Base-by-base conservation (phyloP, 1,140 invertebrate species). In the Ips typographus region DNA sequence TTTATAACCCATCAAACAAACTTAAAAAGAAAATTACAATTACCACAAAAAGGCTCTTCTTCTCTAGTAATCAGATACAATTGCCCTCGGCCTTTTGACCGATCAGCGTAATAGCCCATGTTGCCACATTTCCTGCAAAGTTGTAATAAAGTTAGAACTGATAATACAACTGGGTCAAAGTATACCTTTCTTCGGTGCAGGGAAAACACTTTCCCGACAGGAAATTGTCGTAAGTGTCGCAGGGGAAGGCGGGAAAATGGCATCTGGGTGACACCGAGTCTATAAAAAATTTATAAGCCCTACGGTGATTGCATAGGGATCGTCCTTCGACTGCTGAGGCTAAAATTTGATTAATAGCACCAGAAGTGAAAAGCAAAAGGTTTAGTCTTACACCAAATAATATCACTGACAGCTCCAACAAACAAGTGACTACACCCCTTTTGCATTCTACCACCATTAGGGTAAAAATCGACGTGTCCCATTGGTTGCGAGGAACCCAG, bases 71-170 rank as follows among this genome's bases (percentile, higher is more conserved):
- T 82, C 8, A 96, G 80, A 77, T 94, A 97, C 1, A 95, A 83
- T 70, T 92, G 89, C 0, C 94, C 94, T 36, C 93, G 82, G 0
- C 91, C 93, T 2, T 86, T 85, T 0, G 91, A 91, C 4, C 87
- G 81, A 79, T 96, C 91, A 2, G 95, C 93, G 79, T 95, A 95
- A 82, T 94, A 97, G 1, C 95, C 95, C 95, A 98, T 97, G 76
- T 93, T 91, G 7, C 92, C 92, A 78, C 95, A 97, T 1, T 78
- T 66, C 55, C 74, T 66, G 73, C 75, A 74, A 72, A 71, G 39
- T 22, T 22, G 22, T 22, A 22, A 22, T 22, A 67, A 56, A 66
- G 1, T 2, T 65, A 4, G 8, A 2, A 47, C 22, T 39, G 36
- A 41, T 58, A 58, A 38, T 41, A 40, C 36, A 8, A 40, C 40